Percentiles rank a stretch among this genome's conserved stretches.
These are phyloP conservation scores for Ophthalmolycus amberensis DNA, from an alignment of 2,113 vertebrate genomes.

Conservation along the genomic window DNA sequence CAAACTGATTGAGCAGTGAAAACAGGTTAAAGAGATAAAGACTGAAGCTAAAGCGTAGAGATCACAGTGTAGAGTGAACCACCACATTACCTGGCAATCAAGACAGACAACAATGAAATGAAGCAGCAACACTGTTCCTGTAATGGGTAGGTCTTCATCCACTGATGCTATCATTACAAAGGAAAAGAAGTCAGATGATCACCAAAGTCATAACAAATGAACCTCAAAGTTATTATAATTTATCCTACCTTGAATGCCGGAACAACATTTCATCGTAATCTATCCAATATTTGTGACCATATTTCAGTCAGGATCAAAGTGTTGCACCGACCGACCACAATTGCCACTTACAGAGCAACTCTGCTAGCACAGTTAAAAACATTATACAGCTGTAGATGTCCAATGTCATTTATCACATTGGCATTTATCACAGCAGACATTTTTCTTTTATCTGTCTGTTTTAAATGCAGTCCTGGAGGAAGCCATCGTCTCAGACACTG, in stretches of 20 bases:
- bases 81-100: not conserved
- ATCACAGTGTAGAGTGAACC: not conserved
- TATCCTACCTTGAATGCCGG: not conserved
- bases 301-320: not conserved
- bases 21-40: not conserved
- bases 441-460: constrained; percentile 41
- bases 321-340: not conserved
- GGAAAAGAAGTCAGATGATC: not conserved
- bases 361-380: not conserved
- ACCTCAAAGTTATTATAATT: not conserved
- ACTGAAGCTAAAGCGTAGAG: not conserved
- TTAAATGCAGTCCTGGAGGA: constrained; percentile 40
- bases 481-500: not conserved
- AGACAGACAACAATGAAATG: not conserved
- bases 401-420: constrained; percentile 28
- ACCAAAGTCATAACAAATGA: not conserved
- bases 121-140: too few species aligned
- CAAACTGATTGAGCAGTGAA: not conserved
- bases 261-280: not conserved
- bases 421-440: constrained; percentile 28
- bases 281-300: not conserved
- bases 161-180: too few species aligned
- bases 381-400: not conserved
- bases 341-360: not conserved
- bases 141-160: too few species aligned